Base-by-base conservation (phyloP, 1,140 invertebrate genomes). In the Neotoxoptera formosana region DNA sequence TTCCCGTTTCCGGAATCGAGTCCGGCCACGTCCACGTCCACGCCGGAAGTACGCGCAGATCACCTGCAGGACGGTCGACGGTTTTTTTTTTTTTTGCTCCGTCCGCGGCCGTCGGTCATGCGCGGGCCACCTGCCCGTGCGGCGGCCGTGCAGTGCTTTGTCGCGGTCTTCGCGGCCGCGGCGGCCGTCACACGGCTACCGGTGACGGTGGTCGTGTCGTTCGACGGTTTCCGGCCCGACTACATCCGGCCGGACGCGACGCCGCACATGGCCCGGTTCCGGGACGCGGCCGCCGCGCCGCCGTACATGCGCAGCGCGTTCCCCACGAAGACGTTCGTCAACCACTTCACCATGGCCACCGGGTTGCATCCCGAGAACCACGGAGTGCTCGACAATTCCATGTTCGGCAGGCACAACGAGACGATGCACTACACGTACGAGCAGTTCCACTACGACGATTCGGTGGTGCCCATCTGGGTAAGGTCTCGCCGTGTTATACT, bases 271-370 rank as follows among this genome's bases (percentile, higher is more conserved):
- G 95, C 96, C 48, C 94, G 94, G 48, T 94, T 98, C 51, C 96
- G 95, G 93, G 94, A 95, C 7, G 95, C 96, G 94, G 97, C 97
- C 2, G 95, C 96, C 1, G 95, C 96, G 93, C 95, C 96, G 0
- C 96, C 96, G 47, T 97, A 96, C 94, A 96, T 98, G 96, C 95
- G 95, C 92, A 96, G 97, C 94, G 95, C 96, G 51, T 98, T 97
- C 95, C 95, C 96, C 0, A 97, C 97, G 3, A 97, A 97, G 95
- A 98, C 97, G 3, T 97, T 97, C 95, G 97, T 97, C 6, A 98
- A 98, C 95, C 97, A 98, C 95, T 97, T 97, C 94, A 96, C 97
- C 2, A 97, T 98, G 67, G 97, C 96, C 0, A 98, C 98, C 41
- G 97, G 97, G 17, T 94, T 98, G 36, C 97, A 97, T 94, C 95